These are phyloP conservation scores for Microcebus griseorufus DNA, from an alignment of 2,113 vertebrate genomes.

Conservation along the genomic window DNA sequence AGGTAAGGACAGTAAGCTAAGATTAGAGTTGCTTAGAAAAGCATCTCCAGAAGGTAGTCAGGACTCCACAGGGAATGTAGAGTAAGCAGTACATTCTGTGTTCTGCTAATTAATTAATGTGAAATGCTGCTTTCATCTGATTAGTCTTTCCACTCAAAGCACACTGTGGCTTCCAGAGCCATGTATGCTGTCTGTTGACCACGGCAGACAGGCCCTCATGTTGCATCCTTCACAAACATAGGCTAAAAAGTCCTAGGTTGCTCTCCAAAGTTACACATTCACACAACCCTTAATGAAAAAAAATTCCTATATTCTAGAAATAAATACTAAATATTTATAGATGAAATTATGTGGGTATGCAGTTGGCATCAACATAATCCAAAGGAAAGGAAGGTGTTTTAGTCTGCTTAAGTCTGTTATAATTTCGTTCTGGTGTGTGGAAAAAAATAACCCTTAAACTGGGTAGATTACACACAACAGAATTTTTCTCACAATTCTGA, in stretches of 20 bases:
- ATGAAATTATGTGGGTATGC: background rate
- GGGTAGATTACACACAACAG: background rate
- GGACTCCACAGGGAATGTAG: background rate
- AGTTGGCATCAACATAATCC: background rate
- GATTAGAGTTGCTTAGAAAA: background rate
- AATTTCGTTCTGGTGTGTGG: background rate
- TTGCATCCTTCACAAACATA: background rate
- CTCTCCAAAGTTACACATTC: background rate
- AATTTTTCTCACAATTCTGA: too few relatives aligned
- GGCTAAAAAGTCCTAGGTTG: background rate
- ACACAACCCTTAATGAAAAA: background rate
- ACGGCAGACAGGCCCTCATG: too few relatives aligned
- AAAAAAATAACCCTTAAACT: background rate
- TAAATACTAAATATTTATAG: too few relatives aligned
- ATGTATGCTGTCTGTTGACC: accelerated
- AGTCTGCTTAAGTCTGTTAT: background rate
- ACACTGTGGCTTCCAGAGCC: background rate
- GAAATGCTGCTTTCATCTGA: accelerated
- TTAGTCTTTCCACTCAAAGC: background rate
- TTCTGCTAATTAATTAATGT: background rate
- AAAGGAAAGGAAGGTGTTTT: background rate
- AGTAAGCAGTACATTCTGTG: background rate
- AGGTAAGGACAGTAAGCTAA: background rate
- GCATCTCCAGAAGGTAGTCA: background rate
- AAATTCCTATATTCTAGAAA: too few relatives aligned